Percentiles rank a stretch among this genome's conserved stretches.
Conservation (phyloP, 2,888 invertebrate genomes). For the Napeogenes sylphis region DNA sequence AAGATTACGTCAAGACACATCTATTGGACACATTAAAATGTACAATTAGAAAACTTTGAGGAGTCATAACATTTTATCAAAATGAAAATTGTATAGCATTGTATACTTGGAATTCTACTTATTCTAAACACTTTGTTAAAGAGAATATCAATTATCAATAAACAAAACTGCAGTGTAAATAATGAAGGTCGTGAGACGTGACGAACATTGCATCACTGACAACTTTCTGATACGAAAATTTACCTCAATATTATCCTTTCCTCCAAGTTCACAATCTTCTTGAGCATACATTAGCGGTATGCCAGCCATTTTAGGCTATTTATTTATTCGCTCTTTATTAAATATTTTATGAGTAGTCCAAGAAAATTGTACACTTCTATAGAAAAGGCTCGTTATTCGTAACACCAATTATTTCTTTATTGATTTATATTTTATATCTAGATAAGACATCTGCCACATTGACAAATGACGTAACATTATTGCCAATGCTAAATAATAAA, state of each 20-base stretch:
- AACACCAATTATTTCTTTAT: background rate
- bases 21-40: too few relatives aligned
- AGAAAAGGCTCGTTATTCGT: background rate
- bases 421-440: background rate
- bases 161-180: constrained; percentile 25
- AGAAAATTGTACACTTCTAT: constrained; percentile 32
- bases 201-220: constrained; percentile 20
- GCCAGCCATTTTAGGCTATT: constrained; percentile 57
- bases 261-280: constrained; percentile 82
- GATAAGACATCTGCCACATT: constrained; percentile 4
- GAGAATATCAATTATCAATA: constrained; percentile 14
- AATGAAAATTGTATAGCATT: too few relatives aligned
- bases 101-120: background rate
- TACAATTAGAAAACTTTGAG: too few relatives aligned
- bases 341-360: constrained; percentile 23
- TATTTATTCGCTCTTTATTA: constrained; percentile 10
- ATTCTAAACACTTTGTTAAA: background rate
- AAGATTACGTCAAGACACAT: too few relatives aligned
- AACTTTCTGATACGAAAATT: constrained; percentile 18
- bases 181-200: constrained; percentile 25
- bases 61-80: background rate
- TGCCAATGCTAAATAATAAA: background rate
- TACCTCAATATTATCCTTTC: constrained; percentile 78
- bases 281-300: constrained; percentile 80
- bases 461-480: background rate